These are phyloP conservation scores for Lampropteryx suffumata DNA, from an alignment of 2,888 invertebrate species.

Conservation along the genomic window DNA sequence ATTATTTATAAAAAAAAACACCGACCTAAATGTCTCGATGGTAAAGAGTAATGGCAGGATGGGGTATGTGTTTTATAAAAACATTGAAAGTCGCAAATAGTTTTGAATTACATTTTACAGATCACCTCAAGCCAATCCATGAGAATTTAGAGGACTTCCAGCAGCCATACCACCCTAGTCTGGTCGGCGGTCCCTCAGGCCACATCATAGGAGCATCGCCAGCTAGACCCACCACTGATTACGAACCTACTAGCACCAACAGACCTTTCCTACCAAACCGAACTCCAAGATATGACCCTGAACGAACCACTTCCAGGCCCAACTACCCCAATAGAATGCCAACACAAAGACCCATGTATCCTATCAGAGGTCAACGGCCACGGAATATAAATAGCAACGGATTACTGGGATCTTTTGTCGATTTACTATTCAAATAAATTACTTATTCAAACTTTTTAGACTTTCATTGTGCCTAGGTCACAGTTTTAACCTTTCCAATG, in stretches of 20 bases:
- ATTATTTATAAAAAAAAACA: too few species aligned
- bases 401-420: constrained; percentile 67
- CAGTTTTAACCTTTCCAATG: constrained; percentile 13
- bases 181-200: constrained; percentile 61
- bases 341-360: constrained; percentile 27
- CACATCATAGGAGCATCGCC: constrained; percentile 62
- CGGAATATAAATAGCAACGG: constrained; percentile 46
- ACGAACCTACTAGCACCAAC: constrained; percentile 19
- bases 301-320: constrained; percentile 8
- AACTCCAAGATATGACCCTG: constrained; percentile 28
- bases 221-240: constrained; percentile 43
- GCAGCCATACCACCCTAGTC: constrained; percentile 52
- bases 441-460: constrained; percentile 15
- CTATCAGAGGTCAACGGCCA: constrained; percentile 41
- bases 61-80: too few species aligned
- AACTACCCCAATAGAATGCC: constrained; percentile 14
- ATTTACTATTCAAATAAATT: constrained; percentile 66
- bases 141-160: constrained; percentile 51
- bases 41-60: too few species aligned
- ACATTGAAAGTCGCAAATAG: not conserved
- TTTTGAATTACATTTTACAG: constrained; percentile 46
- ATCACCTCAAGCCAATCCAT: constrained; percentile 65
- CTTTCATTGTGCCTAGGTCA: constrained; percentile 12
- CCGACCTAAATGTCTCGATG: too few species aligned
- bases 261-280: constrained; percentile 21